phyloP scores from a whole-genome alignment of 30 jellyfish, hydroid and myxozoan genomes.

The Cassiopea andromeda region DNA sequence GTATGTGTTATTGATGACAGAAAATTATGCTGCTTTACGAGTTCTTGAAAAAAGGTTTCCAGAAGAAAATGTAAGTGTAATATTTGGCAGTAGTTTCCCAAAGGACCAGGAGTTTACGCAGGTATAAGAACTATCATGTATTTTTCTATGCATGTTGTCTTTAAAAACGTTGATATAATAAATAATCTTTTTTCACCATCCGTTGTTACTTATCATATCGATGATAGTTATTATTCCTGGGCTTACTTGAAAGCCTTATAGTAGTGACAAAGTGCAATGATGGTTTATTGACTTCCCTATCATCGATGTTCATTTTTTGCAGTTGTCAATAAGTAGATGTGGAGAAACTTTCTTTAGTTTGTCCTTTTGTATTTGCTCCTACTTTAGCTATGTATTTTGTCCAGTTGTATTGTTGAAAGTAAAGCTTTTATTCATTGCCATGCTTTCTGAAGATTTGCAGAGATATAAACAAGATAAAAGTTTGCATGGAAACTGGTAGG shows the following conservation, averaged over 20 bases:
- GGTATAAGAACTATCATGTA: slow-evolving; percentile 11
- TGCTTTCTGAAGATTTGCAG: slow-evolving; percentile 57
- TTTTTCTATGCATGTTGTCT: background rate
- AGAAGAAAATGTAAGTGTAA: slow-evolving; percentile 53
- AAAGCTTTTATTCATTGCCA: background rate
- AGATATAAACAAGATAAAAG: slow-evolving; percentile 76
- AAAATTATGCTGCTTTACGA: slow-evolving; percentile 83
- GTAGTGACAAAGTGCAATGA: no score
- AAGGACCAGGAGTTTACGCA: slow-evolving; percentile 86
- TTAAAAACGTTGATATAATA: background rate
- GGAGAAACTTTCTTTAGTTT: no score
- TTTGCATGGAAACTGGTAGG: slow-evolving; percentile 89
- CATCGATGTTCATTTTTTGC: no score
- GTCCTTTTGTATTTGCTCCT: no score
- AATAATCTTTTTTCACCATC: no score
- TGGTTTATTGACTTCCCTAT: no score
- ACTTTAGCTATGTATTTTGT: background rate
- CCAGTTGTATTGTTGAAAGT: background rate
- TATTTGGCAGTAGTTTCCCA: slow-evolving; percentile 87
- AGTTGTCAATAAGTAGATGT: no score
- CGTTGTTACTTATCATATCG: no score
- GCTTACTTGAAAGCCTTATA: no score
- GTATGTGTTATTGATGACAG: slow-evolving; percentile 77
- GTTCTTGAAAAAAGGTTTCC: slow-evolving; percentile 70
- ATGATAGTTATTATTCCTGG: no score